Base-by-base conservation (phyloP, 2,888 invertebrate species). In the Proisotoma minuta region DNA sequence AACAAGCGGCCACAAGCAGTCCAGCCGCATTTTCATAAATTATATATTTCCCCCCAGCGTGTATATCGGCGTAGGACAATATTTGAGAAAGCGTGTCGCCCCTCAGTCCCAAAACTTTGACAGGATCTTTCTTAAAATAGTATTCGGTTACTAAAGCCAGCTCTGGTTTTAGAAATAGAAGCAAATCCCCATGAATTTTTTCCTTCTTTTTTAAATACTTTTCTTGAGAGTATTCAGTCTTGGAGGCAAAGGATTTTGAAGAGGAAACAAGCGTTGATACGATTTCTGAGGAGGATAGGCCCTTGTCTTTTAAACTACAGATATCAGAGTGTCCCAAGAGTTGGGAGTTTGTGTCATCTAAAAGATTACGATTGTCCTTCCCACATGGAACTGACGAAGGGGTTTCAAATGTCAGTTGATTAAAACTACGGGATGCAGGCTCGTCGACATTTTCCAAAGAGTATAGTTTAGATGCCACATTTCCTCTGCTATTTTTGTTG, bases 151-250 rank as follows among this genome's bases (percentile, higher is more conserved):
- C 78, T n/a, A 90, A 79, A 50, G 91, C 81, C 61, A 96, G 82
- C 39, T 85, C 89, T 0, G 97, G 95, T 75, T 83, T 85, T 3
- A 88, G 80, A 52, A 97, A 83, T 71, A 87, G 86, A 18, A 94
- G 80, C 75, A 86, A 88, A 75, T 89, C 89, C 76, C 86, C 89
- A 79, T 95, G 97, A 79, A 97, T 97, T 74, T 88, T 89, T 75
- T 91, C 90, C 78, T 99, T 99, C 77, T 97, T 97, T 74, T 88
- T 89, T 48, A 97, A 82, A 78, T 97, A 98, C 77, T 97, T 97
- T 73, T 91, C 91, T 78, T 97, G 80, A 0, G 82, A 78, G 78
- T 87, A 97, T 75, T 89, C 91, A 0, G 95, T 97, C 81, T 96
- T 96, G 60, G 84, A 82, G 39, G 84, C 83, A 78, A 97, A 98